Evolutionary conservation across 2,797 vertebrate genomes (phyloP).

Genomic region (Pipistrellus nathusii): DNA sequence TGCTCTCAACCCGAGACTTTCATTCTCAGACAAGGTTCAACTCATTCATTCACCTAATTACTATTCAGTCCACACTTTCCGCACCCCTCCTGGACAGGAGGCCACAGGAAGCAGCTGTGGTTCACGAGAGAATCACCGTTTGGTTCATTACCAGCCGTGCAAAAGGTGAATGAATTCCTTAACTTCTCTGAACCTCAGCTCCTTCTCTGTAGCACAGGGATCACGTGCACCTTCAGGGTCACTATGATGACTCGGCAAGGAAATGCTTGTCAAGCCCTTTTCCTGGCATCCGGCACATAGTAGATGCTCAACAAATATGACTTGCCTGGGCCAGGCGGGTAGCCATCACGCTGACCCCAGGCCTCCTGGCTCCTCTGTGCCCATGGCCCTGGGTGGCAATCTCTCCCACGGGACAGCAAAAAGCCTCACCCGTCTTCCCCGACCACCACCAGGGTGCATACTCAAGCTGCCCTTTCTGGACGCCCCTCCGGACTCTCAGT

Average conservation of each 20-base stretch:
- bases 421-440: neutral
- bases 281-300: neutral
- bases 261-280: neutral
- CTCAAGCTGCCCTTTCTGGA: slow-evolving; percentile 89
- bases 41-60: neutral
- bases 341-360: neutral
- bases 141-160: neutral
- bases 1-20: neutral
- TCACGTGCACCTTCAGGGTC: neutral
- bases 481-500: slow-evolving; percentile 85
- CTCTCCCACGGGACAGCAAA: neutral
- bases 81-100: neutral
- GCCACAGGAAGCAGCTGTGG: neutral
- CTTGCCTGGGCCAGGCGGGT: neutral
- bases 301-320: neutral
- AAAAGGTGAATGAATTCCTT: neutral
- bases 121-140: neutral
- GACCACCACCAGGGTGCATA: slow-evolving; percentile 88
- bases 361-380: neutral
- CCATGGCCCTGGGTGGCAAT: neutral
- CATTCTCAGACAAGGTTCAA: neutral
- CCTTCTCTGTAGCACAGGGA: neutral
- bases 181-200: neutral
- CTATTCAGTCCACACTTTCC: neutral
- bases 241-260: neutral